A percentile compares a stretch with the other conserved stretches of the same genome.
Conservation (phyloP, 2,113 vertebrate genomes). For the Pampusana beccarii region DNA sequence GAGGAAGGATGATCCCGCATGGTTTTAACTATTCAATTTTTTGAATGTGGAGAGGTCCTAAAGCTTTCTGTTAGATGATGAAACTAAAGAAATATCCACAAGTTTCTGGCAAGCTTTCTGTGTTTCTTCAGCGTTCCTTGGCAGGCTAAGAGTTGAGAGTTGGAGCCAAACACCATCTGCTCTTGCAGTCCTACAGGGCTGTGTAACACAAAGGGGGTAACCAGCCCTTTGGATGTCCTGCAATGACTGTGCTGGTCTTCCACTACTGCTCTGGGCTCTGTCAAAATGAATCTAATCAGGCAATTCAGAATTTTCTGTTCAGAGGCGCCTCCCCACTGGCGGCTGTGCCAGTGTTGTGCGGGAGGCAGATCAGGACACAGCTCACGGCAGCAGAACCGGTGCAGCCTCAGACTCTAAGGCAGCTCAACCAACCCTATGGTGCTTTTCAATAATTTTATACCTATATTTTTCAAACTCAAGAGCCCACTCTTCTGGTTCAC, state of each 20-base stretch:
- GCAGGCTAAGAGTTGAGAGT: background rate
- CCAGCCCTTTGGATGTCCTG: background rate
- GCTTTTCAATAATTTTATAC: background rate
- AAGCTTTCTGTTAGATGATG: background rate
- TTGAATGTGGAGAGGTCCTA: background rate
- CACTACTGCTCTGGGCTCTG: background rate
- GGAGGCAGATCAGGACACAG: too few species aligned
- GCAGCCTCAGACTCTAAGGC: fast-evolving
- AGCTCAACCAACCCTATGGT: fast-evolving
- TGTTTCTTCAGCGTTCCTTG: background rate
- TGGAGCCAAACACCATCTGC: background rate
- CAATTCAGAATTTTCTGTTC: fast-evolving
- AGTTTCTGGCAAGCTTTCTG: background rate
- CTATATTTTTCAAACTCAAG: background rate
- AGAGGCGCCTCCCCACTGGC: fast-evolving
- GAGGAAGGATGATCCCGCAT: background rate
- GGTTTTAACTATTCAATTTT: background rate
- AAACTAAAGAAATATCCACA: background rate
- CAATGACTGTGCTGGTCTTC: fast-evolving
- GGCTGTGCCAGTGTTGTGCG: too few species aligned
- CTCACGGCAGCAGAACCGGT: fast-evolving
- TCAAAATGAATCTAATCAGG: fast-evolving
- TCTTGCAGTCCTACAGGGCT: background rate
- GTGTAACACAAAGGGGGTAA: fast-evolving
- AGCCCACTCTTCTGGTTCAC: background rate